phyloP scores from a whole-genome alignment of 2,888 invertebrate species.

The Thysanoteuthis rhombus region DNA sequence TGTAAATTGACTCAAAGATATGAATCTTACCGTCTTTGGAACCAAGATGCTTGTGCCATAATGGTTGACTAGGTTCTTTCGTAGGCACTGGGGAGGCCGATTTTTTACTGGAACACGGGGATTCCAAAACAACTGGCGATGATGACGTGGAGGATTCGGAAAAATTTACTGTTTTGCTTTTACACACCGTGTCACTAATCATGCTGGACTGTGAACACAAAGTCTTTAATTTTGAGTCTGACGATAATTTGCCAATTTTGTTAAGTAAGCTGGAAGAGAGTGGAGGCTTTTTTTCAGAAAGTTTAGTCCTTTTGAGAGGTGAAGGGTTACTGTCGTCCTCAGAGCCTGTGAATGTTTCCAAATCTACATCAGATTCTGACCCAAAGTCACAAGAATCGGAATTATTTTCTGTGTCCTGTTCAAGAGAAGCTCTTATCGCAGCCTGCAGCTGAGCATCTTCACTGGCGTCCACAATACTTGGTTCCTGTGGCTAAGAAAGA shows the following conservation, averaged over 20 bases:
- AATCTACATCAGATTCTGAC: constrained; percentile 55
- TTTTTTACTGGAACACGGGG: neutral
- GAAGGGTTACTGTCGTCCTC: constrained; percentile 46
- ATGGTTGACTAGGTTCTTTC: neutral
- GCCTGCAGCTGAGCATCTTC: constrained; percentile 70
- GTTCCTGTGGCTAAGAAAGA: constrained; percentile 40
- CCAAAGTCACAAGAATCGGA: constrained; percentile 42
- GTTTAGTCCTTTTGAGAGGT: constrained; percentile 39
- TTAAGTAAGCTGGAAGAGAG: neutral
- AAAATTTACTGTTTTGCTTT: neutral
- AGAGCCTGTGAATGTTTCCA: constrained; percentile 68
- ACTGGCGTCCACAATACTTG: constrained; percentile 67
- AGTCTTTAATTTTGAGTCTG: neutral
- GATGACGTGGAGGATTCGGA: neutral
- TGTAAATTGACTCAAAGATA: neutral
- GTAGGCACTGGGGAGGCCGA: neutral
- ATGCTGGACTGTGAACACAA: neutral
- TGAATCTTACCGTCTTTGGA: constrained; percentile 17
- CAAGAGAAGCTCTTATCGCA: constrained; percentile 69
- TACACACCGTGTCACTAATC: neutral
- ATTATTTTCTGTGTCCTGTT: constrained; percentile 35
- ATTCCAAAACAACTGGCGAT: neutral
- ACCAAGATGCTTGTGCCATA: neutral
- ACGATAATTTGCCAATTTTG: neutral
- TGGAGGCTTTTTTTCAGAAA: constrained; percentile 31